Evolutionary conservation across 1,140 invertebrate species (phyloP).

Genomic region (Ephestia elutella): DNA sequence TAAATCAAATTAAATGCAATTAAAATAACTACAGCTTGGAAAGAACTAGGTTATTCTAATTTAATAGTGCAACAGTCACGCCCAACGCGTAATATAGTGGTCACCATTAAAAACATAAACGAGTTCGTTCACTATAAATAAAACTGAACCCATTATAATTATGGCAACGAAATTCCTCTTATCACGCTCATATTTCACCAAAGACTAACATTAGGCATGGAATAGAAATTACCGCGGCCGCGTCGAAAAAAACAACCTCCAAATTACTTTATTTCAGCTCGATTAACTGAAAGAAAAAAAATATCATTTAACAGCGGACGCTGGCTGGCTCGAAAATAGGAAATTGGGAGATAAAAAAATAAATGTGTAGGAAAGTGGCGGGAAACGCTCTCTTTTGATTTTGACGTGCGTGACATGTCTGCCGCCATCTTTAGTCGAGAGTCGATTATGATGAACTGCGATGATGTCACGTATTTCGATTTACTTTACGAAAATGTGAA

Average conservation of each 20-base stretch:
- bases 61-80: conserved; percentile 24
- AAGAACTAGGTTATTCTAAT: background rate
- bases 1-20: background rate
- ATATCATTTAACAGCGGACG: conserved; percentile 46
- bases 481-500: conserved; percentile 38
- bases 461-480: conserved; percentile 51
- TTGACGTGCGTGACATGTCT: conserved; percentile 35
- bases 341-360: conserved; percentile 47
- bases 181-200: conserved; percentile 61
- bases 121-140: conserved; percentile 58
- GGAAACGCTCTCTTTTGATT: conserved; percentile 34
- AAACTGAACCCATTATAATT: conserved; percentile 55
- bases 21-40: background rate
- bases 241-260: conserved; percentile 34
- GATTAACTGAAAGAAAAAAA: conserved; percentile 57
- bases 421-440: conserved; percentile 39
- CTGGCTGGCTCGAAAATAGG: conserved; percentile 36
- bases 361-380: conserved; percentile 19
- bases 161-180: conserved; percentile 59
- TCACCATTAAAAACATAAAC: conserved; percentile 58
- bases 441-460: conserved; percentile 31
- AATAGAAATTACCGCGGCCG: conserved; percentile 37
- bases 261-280: conserved; percentile 59
- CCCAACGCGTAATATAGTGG: conserved; percentile 59
- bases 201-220: conserved; percentile 52